phyloP scores from a whole-genome alignment of 1,140 invertebrate genomes.

The Cephus cinctus region DNA sequence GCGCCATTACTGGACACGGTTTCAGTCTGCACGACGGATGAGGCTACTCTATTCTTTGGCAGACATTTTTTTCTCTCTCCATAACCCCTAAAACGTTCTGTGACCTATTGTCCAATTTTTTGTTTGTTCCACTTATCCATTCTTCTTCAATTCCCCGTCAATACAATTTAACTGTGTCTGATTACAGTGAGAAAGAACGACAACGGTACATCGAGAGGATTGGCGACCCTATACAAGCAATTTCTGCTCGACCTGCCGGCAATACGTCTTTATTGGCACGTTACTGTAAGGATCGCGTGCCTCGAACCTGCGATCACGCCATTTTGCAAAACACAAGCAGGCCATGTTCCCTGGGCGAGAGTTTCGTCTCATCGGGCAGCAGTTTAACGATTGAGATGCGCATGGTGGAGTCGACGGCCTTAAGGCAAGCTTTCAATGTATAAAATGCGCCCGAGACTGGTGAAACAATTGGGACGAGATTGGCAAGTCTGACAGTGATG shows the following conservation, averaged over 20 bases:
- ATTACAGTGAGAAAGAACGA: constrained; percentile 47
- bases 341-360: constrained; percentile 78
- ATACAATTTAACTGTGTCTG: too few species aligned
- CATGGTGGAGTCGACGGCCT: constrained; percentile 77
- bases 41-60: too few species aligned
- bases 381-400: constrained; percentile 77
- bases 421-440: constrained; percentile 61
- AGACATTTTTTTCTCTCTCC: too few species aligned
- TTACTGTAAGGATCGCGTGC: constrained; percentile 76
- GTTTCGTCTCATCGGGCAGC: constrained; percentile 78
- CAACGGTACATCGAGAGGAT: constrained; percentile 38
- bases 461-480: constrained; percentile 3
- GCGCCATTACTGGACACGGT: too few species aligned
- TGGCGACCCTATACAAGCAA: constrained; percentile 50
- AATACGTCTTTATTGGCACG: constrained; percentile 73
- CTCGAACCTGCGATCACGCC: constrained; percentile 75
- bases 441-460: neutral
- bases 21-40: too few species aligned
- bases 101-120: too few species aligned
- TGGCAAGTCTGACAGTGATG: neutral
- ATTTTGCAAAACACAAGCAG: constrained; percentile 63
- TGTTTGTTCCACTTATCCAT: too few species aligned
- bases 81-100: too few species aligned
- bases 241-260: constrained; percentile 58
- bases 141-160: too few species aligned